A percentile compares a stretch with the other conserved stretches of the same genome.
These are phyloP conservation scores for Gyps fulvus DNA, from an alignment of 2,113 vertebrate genomes.

Conservation along the genomic window DNA sequence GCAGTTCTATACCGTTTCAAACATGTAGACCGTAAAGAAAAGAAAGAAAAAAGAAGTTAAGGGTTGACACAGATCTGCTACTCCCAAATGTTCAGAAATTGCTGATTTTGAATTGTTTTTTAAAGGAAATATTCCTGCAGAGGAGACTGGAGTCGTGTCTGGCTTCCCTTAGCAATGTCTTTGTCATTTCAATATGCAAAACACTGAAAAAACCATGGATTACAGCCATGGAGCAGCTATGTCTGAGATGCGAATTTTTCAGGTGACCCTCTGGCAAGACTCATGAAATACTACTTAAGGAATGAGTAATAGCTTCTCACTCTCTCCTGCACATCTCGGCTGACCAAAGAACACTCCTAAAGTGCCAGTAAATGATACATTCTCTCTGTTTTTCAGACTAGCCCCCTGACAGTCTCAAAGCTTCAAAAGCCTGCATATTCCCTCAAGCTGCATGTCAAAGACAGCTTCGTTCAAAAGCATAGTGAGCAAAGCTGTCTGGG, in stretches of 20 bases:
- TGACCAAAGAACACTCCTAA: not conserved
- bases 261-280: slow-evolving; percentile 13
- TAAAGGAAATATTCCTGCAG: not conserved
- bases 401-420: not conserved
- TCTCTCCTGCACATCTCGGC: not conserved
- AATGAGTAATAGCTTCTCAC: not conserved
- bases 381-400: not conserved
- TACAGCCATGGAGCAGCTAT: not conserved
- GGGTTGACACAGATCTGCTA: not conserved
- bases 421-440: not conserved
- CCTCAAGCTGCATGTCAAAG: not conserved
- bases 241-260: not conserved
- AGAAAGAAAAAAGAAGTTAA: not conserved
- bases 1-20: not conserved
- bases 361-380: not conserved
- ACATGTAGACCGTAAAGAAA: not conserved
- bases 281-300: not conserved
- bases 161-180: not conserved
- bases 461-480: not conserved
- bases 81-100: not conserved
- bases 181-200: not conserved
- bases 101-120: not conserved
- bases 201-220: not conserved
- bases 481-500: not conserved
- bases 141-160: not conserved